Evolutionary conservation across 2,113 vertebrate genomes (phyloP).

Genomic region (Pantherophis guttatus): DNA sequence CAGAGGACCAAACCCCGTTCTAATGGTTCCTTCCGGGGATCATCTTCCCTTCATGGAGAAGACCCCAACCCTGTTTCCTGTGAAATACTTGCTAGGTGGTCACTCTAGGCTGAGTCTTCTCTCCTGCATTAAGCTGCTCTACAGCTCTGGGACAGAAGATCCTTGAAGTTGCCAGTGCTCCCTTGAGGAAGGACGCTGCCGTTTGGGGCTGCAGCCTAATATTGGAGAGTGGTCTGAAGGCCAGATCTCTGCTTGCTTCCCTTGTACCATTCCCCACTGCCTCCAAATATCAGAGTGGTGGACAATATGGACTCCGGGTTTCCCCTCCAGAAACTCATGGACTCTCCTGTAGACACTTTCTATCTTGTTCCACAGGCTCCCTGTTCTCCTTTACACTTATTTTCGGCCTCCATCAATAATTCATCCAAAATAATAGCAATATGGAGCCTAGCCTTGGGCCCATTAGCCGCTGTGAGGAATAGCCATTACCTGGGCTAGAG

Average conservation of each 20-base stretch:
- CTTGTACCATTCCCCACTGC: neutral
- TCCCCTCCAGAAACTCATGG: neutral
- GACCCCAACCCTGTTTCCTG: neutral
- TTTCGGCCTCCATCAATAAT: neutral
- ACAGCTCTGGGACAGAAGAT: neutral
- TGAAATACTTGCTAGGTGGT: neutral
- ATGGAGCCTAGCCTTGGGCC: neutral
- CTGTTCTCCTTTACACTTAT: neutral
- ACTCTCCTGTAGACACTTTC: neutral
- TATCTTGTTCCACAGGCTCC: neutral
- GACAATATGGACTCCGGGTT: neutral
- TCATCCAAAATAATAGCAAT: neutral
- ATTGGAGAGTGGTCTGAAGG: neutral
- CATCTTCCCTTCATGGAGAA: neutral
- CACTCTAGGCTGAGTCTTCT: neutral
- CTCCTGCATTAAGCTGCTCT: neutral
- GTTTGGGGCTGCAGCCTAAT: neutral
- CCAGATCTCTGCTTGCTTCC: neutral
- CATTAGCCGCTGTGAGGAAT: neutral
- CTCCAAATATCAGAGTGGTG: neutral
- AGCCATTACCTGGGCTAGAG: neutral
- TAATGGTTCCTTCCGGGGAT: neutral
- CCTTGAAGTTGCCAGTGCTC: neutral
- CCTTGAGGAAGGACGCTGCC: neutral
- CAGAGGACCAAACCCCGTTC: neutral